phyloP scores from a whole-genome alignment of 2,888 invertebrate genomes.

The Nymphalis polychloros region DNA sequence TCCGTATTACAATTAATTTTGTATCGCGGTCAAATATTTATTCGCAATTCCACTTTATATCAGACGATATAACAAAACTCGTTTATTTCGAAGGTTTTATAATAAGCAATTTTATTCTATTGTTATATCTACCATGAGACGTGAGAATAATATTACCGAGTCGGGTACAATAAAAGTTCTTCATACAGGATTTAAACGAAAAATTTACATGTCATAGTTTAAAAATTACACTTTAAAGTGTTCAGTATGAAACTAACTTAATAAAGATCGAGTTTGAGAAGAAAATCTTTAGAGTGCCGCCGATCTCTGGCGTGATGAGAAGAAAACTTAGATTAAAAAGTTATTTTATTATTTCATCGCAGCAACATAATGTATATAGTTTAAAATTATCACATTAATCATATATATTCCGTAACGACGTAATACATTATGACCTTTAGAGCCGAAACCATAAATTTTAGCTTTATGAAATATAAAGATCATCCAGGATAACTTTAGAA shows the following conservation, averaged over 20 bases:
- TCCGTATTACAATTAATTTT: constrained; percentile 8
- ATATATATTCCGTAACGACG: no score
- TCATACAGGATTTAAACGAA: no score
- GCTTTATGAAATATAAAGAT: no score
- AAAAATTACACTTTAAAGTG: not conserved
- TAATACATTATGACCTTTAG: no score
- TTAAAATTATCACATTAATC: not conserved
- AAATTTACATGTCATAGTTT: not conserved
- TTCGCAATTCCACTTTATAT: constrained; percentile 1
- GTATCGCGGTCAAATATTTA: constrained; percentile 11
- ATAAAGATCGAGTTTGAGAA: constrained; percentile 3
- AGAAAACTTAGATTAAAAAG: constrained; percentile 5
- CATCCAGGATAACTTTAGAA: no score
- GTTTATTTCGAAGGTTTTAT: not conserved
- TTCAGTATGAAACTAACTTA: not conserved
- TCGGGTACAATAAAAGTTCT: no score
- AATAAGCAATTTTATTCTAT: no score
- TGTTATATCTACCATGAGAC: no score
- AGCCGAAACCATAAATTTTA: no score
- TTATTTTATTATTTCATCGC: not conserved
- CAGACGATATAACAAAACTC: not conserved
- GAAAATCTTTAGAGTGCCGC: not conserved
- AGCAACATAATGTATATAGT: not conserved
- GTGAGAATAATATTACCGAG: no score
- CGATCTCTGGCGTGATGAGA: constrained; percentile 3